Conservation (phyloP, 2,797 vertebrate species). For the Leptodactylus fallax region DNA sequence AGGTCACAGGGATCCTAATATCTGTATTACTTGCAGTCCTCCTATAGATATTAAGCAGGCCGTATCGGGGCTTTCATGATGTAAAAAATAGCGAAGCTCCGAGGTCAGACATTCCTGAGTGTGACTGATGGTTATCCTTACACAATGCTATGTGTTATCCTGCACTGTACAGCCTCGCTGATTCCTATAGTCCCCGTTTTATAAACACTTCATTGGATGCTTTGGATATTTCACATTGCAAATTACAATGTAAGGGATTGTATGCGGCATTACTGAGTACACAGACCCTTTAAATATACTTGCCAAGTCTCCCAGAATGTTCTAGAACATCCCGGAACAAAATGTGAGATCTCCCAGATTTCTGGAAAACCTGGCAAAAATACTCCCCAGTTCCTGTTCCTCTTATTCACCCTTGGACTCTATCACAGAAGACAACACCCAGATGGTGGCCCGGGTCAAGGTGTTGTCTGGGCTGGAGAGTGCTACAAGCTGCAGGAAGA, state of each 20-base stretch:
- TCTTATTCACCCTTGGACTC: too few relatives aligned
- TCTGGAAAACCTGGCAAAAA: too few relatives aligned
- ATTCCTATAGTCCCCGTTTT: background rate
- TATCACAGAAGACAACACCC: too few relatives aligned
- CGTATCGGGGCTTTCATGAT: background rate
- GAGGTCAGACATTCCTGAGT: constrained; percentile 17
- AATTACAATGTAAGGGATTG: background rate
- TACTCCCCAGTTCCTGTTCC: too few relatives aligned
- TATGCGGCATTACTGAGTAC: background rate
- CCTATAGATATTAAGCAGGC: background rate
- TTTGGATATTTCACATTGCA: constrained; percentile 10
- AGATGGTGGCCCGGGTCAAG: too few relatives aligned
- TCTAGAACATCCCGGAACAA: background rate
- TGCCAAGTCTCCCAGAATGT: background rate
- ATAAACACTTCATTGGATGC: background rate
- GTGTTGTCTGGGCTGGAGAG: too few relatives aligned
- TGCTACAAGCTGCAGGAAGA: too few relatives aligned
- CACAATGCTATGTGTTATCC: background rate
- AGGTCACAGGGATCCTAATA: background rate
- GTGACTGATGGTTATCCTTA: constrained; percentile 3
- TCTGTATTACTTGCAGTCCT: background rate
- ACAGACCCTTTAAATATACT: background rate
- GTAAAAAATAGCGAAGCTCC: background rate
- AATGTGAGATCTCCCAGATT: too few relatives aligned
- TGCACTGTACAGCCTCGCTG: background rate